phyloP scores from a whole-genome alignment of 2,888 invertebrate genomes.

The Chironomus tentans region DNA sequence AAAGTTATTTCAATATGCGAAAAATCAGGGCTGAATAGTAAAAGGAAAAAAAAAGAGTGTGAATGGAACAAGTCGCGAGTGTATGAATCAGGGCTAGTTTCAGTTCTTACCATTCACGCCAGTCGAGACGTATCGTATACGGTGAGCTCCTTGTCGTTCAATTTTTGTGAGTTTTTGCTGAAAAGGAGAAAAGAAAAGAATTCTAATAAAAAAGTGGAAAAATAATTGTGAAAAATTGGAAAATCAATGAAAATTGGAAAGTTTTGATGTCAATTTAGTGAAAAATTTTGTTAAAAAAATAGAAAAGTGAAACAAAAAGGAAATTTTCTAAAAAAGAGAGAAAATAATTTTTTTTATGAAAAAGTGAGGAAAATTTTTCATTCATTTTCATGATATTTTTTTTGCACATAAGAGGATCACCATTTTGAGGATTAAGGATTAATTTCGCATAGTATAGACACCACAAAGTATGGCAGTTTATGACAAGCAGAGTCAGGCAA shows the following conservation, averaged over 20 bases:
- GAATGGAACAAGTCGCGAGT: background rate
- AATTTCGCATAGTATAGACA: background rate
- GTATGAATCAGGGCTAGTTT: slow-evolving; percentile 19
- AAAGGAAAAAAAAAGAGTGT: background rate
- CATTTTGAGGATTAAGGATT: background rate
- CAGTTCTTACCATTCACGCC: slow-evolving; percentile 5
- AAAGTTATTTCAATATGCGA: background rate
- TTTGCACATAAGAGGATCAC: background rate
- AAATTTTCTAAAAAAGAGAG: background rate
- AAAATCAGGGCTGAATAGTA: slow-evolving; percentile 24
- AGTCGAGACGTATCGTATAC: background rate
- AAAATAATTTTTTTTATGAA: background rate
- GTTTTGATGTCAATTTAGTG: background rate
- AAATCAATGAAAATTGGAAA: background rate
- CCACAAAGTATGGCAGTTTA: background rate
- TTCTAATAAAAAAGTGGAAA: background rate
- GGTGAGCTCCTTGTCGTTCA: background rate
- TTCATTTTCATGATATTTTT: no score
- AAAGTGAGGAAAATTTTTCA: background rate
- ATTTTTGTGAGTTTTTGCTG: background rate
- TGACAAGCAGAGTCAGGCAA: background rate
- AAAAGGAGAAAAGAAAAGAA: background rate
- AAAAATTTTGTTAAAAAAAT: background rate
- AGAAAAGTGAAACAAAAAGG: background rate
- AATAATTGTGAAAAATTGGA: background rate